Evolutionary conservation across 2,113 vertebrate species (phyloP).

Genomic region (Dicentrarchus labrax): DNA sequence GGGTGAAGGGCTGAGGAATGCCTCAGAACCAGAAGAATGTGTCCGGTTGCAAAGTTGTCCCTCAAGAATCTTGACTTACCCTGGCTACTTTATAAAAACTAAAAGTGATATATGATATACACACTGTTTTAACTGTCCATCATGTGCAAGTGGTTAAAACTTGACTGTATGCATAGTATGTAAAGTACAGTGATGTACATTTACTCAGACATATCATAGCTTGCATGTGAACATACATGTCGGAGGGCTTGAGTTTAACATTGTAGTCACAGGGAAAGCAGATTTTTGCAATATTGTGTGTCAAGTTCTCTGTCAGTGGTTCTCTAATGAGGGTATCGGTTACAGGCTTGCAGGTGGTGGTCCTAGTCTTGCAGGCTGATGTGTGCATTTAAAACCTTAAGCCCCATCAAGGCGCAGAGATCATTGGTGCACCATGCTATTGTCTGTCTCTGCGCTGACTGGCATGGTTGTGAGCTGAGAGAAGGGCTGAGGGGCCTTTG

Average conservation of each 20-base stretch:
- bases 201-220: constrained; percentile 41
- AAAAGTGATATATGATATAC: not conserved
- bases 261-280: constrained; percentile 34
- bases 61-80: constrained; percentile 9
- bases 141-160: constrained; percentile 30
- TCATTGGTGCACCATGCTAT: constrained; percentile 64
- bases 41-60: constrained; percentile 48
- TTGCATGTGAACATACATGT: constrained; percentile 56
- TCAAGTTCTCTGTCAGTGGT: constrained; percentile 69
- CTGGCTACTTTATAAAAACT: not conserved
- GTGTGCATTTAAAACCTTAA: constrained; percentile 77
- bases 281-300: constrained; percentile 64
- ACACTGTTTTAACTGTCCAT: not conserved
- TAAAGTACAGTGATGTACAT: constrained; percentile 34
- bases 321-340: constrained; percentile 78
- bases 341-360: constrained; percentile 74
- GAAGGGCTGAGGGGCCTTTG: constrained; percentile 58
- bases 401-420: constrained; percentile 64
- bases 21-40: constrained; percentile 57
- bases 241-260: constrained; percentile 27
- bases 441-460: constrained; percentile 73
- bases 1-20: constrained; percentile 62
- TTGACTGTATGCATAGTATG: not conserved
- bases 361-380: constrained; percentile 60
- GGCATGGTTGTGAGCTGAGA: constrained; percentile 74